Evolutionary conservation across 2,113 vertebrate species (phyloP).

Genomic region (Daboia siamensis): DNA sequence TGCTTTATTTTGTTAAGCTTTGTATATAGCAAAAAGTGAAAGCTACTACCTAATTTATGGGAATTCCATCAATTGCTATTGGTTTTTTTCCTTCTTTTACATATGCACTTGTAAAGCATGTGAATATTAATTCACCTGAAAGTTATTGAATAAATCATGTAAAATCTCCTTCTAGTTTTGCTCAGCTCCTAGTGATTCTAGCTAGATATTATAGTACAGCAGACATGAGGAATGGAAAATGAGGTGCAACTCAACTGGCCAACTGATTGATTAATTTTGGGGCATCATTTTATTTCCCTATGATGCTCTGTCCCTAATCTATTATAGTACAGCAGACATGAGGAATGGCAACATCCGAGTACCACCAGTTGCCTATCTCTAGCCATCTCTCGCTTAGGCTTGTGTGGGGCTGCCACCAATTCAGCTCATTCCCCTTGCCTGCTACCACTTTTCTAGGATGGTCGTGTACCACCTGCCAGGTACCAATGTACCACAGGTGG

Average conservation of each 20-base stretch:
- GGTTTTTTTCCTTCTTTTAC: not conserved
- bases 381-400: no score
- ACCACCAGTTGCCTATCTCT: no score
- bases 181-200: not conserved
- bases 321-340: no score
- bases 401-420: no score
- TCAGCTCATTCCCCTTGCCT: no score
- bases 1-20: not conserved
- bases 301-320: not conserved
- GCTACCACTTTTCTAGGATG: no score
- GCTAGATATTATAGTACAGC: not conserved
- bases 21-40: not conserved
- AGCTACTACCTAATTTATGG: not conserved
- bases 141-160: not conserved
- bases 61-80: not conserved
- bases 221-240: not conserved
- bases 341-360: no score
- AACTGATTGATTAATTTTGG: not conserved
- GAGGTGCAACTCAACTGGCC: not conserved
- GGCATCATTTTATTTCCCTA: not conserved
- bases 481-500: no score
- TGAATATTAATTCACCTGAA: not conserved
- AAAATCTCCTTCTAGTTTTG: not conserved
- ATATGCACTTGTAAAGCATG: not conserved
- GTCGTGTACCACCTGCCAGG: no score